Evolutionary conservation across 37 sponge, comb jelly and placozoan species (phyloP).

Genomic region (Eunapius fragilis): DNA sequence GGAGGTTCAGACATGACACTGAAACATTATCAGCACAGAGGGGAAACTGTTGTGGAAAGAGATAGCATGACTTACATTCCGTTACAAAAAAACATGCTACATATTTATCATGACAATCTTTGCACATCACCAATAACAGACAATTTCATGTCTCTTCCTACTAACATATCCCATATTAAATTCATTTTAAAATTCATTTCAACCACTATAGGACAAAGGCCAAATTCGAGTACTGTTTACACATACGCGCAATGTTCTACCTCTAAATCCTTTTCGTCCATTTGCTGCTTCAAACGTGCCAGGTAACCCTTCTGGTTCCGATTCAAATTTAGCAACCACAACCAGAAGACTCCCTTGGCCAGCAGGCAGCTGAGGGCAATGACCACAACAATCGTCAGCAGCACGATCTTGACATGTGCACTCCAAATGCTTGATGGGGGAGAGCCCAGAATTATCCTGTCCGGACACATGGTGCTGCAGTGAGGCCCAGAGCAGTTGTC

Average conservation of each 20-base stretch:
- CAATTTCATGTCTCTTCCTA: too few species aligned
- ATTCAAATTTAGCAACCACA: not conserved
- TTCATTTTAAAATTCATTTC: too few species aligned
- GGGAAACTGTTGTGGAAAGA: conserved; percentile 31
- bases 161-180: too few species aligned
- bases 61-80: not conserved
- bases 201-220: too few species aligned
- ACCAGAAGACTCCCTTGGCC: not conserved
- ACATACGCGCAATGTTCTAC: too few species aligned
- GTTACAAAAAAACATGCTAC: not conserved
- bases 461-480: conserved; percentile 66
- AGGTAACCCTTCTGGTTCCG: not conserved
- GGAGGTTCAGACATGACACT: conserved; percentile 62
- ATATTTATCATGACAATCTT: not conserved
- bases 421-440: not conserved
- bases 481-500: conserved; percentile 61
- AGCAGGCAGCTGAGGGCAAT: not conserved
- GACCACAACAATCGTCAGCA: not conserved
- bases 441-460: not conserved
- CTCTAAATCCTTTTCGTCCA: not conserved
- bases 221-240: too few species aligned
- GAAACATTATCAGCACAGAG: conserved; percentile 43
- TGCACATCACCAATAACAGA: too few species aligned
- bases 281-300: not conserved
- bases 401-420: not conserved